These are phyloP conservation scores for Meandrusa payeni DNA, from an alignment of 2,888 invertebrate species.

Conservation along the genomic window DNA sequence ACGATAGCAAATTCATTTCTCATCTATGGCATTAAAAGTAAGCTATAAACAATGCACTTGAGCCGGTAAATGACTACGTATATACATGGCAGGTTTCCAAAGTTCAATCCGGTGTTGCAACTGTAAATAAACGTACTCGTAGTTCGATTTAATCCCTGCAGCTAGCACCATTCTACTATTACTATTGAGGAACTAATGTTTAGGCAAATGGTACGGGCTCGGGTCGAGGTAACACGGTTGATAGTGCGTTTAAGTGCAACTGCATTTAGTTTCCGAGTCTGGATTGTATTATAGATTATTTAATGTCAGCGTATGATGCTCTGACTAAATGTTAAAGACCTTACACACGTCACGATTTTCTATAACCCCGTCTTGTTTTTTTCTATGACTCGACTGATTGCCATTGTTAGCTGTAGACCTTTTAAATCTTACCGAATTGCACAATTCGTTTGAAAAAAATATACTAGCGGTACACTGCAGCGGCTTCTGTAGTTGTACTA, in stretches of 20 bases:
- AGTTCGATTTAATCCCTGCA: constrained; percentile 19
- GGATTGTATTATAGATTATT: constrained; percentile 1
- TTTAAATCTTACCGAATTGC: no score
- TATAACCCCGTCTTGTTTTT: no score
- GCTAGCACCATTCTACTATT: no score
- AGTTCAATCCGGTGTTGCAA: constrained; percentile 11
- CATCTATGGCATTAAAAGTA: constrained; percentile 10
- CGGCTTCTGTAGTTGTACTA: no score
- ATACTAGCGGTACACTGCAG: no score
- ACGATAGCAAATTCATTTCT: constrained; percentile 6
- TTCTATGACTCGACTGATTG: no score
- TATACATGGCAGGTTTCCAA: constrained; percentile 22
- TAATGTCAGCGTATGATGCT: background rate
- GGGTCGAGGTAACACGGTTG: background rate
- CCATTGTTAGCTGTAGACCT: no score
- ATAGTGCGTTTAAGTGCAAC: constrained; percentile 1
- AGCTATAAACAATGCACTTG: constrained; percentile 10
- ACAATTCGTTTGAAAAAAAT: no score
- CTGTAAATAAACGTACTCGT: constrained; percentile 21
- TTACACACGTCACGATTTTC: no score
- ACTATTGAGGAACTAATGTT: constrained; percentile 18
- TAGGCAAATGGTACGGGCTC: constrained; percentile 5
- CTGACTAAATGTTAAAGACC: no score
- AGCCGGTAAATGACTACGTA: constrained; percentile 18
- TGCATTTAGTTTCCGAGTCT: constrained; percentile 2